phyloP scores from a whole-genome alignment of 2,888 invertebrate genomes.

The Tuberolachnus salignus region DNA sequence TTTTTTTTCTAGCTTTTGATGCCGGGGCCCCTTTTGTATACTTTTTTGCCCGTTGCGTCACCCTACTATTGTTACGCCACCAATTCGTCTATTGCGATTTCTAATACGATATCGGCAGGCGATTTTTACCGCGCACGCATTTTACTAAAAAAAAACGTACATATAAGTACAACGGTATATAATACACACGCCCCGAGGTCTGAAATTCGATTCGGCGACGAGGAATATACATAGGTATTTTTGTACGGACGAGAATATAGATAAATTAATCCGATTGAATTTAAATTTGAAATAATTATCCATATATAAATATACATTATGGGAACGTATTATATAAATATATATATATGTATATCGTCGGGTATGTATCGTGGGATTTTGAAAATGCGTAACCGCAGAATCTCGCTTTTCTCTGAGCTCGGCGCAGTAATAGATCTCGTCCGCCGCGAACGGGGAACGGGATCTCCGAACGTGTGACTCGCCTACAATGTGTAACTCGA shows the following conservation, averaged over 20 bases:
- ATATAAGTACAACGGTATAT: background rate
- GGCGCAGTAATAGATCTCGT: slow-evolving; percentile 50
- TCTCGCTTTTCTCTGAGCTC: slow-evolving; percentile 36
- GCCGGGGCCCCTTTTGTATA: too few species aligned
- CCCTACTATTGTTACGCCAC: too few species aligned
- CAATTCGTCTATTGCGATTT: too few species aligned
- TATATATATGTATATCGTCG: slow-evolving; percentile 28
- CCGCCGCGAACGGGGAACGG: slow-evolving; percentile 51
- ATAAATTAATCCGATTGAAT: slow-evolving; percentile 13
- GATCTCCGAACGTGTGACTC: slow-evolving; percentile 55
- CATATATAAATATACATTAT: too few species aligned
- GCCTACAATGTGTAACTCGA: slow-evolving; percentile 53
- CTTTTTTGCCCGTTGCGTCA: too few species aligned
- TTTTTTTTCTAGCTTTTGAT: too few species aligned
- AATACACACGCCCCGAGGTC: background rate
- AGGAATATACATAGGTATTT: background rate
- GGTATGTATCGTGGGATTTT: slow-evolving; percentile 53
- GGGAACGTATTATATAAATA: slow-evolving; percentile 34
- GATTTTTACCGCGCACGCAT: background rate
- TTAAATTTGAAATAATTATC: slow-evolving; percentile 20
- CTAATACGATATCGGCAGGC: background rate
- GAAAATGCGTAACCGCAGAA: slow-evolving; percentile 54
- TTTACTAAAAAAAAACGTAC: too few species aligned
- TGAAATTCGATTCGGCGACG: slow-evolving; percentile 13
- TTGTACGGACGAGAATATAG: background rate